These are phyloP conservation scores for Pomacea canaliculata DNA, from an alignment of 2,888 invertebrate species.

Conservation along the genomic window DNA sequence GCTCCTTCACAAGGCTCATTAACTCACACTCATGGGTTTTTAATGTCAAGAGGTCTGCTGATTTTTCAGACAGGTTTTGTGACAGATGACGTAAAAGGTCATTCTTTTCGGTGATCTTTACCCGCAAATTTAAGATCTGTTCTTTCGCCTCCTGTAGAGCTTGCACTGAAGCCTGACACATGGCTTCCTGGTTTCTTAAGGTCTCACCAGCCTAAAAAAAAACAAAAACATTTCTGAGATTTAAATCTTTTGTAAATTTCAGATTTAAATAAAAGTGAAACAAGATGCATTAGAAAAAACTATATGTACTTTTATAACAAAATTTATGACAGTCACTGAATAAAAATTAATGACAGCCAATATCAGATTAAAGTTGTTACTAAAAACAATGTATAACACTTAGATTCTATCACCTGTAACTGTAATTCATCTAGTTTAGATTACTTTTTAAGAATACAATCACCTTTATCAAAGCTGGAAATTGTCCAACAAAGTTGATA, in stretches of 20 bases:
- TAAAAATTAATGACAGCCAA: no score
- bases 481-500: no score
- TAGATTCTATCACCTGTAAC: no score
- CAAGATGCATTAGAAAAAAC: not conserved
- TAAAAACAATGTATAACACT: no score
- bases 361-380: no score
- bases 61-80: constrained; percentile 25
- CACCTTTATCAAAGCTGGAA: no score
- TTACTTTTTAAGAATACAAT: no score
- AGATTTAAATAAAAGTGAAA: not conserved
- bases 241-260: not conserved
- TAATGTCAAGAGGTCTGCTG: constrained; percentile 27
- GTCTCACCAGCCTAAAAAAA: constrained; percentile 56
- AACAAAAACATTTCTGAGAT: constrained; percentile 2
- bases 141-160: constrained; percentile 62
- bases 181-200: constrained; percentile 51
- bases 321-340: no score
- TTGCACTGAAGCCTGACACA: constrained; percentile 50
- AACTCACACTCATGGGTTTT: constrained; percentile 24
- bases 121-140: constrained; percentile 60
- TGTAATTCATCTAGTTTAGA: no score
- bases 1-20: constrained; percentile 2
- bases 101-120: constrained; percentile 43
- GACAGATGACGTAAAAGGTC: constrained; percentile 21
- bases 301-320: not conserved